Evolutionary conservation across 2,888 invertebrate genomes (phyloP), one percentile per base, ranked within the genome.

Genomic region (Archips crataeganus): DNA sequence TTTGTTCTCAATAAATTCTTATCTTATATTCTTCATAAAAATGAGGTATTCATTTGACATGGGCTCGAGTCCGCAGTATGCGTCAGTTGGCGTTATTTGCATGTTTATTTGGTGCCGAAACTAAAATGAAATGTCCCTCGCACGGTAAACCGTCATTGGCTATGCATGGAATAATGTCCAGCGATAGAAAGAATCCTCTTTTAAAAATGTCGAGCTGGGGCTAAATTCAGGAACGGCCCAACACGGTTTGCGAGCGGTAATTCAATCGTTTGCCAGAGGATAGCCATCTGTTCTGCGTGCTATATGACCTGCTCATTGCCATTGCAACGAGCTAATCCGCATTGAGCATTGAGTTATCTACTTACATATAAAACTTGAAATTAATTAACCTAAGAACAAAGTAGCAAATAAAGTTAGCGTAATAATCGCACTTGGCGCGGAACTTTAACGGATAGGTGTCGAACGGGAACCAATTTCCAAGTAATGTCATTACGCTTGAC

Each of bases 381-480:
- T 23, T 23, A 23, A 23, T n/a, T n/a, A 9, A 34, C 59, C 15
- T 59, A 59, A 13, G n/a, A 11, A 59, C 13, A 59, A 59, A 32
- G 59, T 59, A 34, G 39, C 8, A 9, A 54, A 54, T 23, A 54
- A 51, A 54, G 51, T 54, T 54, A 15, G 10, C 13, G 47, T 49
- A 32, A 23, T 62, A 59, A 34, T 59, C 45, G 45, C 45, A 11
- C 11, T 45, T 10, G 10, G 36, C 60, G 36, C 8, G 34, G 34
- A 59, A 34, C 59, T 13, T 59, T 45, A 64, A 34, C 47, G 4
- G 9, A 10, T 64, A 49, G 34, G 49, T 64, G 63, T 45, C 47
- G 15, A 34, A 64, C 49, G 9, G 64, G 32, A 47, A 64, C 64
- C 34, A n/a, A 49, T n/a, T 49, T 34, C 47, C 11, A 34, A 64